Base-by-base conservation (phyloP, 2,888 invertebrate genomes). In the Eupithecia tripunctaria region DNA sequence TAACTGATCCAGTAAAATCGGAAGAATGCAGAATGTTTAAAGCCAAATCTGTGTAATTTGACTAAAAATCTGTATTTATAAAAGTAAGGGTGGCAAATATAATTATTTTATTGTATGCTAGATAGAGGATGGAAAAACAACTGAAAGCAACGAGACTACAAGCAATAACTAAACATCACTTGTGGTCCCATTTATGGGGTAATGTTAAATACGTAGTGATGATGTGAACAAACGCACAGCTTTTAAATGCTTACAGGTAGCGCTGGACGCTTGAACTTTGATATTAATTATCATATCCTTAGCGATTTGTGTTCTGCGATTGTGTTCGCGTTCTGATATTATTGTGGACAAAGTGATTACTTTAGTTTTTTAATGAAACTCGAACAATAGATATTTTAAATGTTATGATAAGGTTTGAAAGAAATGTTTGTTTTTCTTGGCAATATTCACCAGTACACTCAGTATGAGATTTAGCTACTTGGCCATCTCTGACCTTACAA, bases 221-320 rank as follows among this genome's bases (percentile, higher is more conserved):
- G 12, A 21, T 71, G 68, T 60, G 59, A 68, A 68, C 60, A 14
- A 47, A 60, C 65, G 70, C 68, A 32, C 60, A 15, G 67, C 76
- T 71, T 81, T 83, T 85, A 81, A 82, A 82, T 81, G 86, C 85
- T 85, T 84, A 84, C 82, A 80, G 86, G 86, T 86, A 85, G 88
- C 84, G 85, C 81, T 83, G 86, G 81, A 87, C 88, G 78, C 73
- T 73, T 71, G 67, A 32, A 86, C 86, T 87, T 59, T 85, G 79
- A 79, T 56, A 56, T 56, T 56, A 56, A 12, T 12, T 0, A 14
- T 21, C n/a, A 51, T n/a, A 51, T 56, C 60, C 21, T 38, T 64
- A 38, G 64, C 38, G 64, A 51, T 21, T 62, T 63, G 36, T 63
- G 63, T 63, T 62, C 32, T 7, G 62, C 36, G n/a, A 67, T 38